Evolutionary conservation across 2,113 vertebrate genomes (phyloP), one percentile per base, ranked within the genome.

Genomic region (rabbit (Oryctolagus cuniculus)): DNA sequence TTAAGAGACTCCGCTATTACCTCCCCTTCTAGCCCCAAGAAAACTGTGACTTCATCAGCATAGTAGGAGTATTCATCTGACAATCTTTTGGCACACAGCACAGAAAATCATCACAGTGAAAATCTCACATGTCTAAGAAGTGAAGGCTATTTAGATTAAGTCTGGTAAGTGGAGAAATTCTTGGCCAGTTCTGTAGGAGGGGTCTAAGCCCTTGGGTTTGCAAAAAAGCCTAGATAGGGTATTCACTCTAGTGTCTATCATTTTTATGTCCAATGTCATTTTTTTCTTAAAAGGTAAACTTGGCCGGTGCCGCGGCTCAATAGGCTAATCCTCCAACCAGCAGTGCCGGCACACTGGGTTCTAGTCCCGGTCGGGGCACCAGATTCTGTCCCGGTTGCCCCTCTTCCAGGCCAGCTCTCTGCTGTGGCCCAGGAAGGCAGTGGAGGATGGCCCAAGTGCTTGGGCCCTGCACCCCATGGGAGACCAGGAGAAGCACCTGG

Each of bases 221-320:
- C n/a, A 93, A 89, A 75, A 27, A 93, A 95, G n/a, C 10, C 58
- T 63, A 74, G 13, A 63, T 17, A 17, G 2, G 29, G 5, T 74
- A 83, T 38, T 84, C 27, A 92, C 10, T 66, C 31, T n/a, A 66
- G 25, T 63, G 21, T 25, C 13, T 61, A 82, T 34, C 53, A 88
- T 19, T 78, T 44, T 38, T 51, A 84, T 51, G 24, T 89, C 72
- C 51, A 49, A 61, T 34, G 15, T 22, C 51, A 78, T 31, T 74
- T 93, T 90, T 79, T 69, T 13, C 64, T 85, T 84, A 89, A 95
- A 90, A n/a, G 9, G 19, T 66, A 81, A 81, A 93, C 15, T 67
- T 72, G n/a, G n/a, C n/a, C n/a, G n/a, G n/a, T n/a, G n/a, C n/a
- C n/a, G n/a, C n/a, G n/a, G n/a, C n/a, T n/a, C n/a, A n/a, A n/a